A percentile compares a stretch with the other conserved stretches of the same genome.
These are phyloP conservation scores for Acromyrmex echinatior DNA, from an alignment of 1,140 invertebrate species.

Conservation along the genomic window DNA sequence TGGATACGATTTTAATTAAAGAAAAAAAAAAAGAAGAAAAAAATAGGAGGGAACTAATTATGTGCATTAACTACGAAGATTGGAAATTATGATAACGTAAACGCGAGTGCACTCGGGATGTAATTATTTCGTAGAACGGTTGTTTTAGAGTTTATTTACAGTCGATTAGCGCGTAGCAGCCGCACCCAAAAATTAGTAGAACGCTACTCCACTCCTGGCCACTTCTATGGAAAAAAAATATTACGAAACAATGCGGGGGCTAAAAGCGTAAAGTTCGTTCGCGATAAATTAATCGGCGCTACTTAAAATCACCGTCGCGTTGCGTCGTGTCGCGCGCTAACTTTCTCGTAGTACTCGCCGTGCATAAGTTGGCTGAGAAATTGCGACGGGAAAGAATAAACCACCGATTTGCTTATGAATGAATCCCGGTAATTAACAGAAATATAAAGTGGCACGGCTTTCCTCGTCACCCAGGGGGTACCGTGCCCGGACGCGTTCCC, in stretches of 20 bases:
- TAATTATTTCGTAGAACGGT: slow-evolving; percentile 54
- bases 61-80: slow-evolving; percentile 43
- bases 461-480: slow-evolving; percentile 87
- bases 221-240: slow-evolving; percentile 15
- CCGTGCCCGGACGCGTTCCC: slow-evolving; percentile 86
- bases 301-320: slow-evolving; percentile 13
- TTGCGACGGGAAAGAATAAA: slow-evolving; percentile 12
- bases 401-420: slow-evolving; percentile 28
- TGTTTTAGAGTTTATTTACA: slow-evolving; percentile 47
- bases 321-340: neutral
- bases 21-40: neutral
- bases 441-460: slow-evolving; percentile 81
- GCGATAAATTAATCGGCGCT: slow-evolving; percentile 13
- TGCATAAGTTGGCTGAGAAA: slow-evolving; percentile 22
- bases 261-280: neutral
- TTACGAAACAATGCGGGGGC: slow-evolving; percentile 15
- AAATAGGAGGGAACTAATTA: slow-evolving; percentile 3
- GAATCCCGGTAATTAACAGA: slow-evolving; percentile 29
- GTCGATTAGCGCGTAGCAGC: slow-evolving; percentile 44
- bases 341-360: slow-evolving; percentile 29
- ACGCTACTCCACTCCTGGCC: neutral
- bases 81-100: slow-evolving; percentile 46
- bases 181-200: slow-evolving; percentile 53
- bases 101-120: neutral
- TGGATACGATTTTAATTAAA: slow-evolving; percentile 37